Evolutionary conservation across 2,113 vertebrate genomes (phyloP).

Genomic region (Mormyrus lacerda): DNA sequence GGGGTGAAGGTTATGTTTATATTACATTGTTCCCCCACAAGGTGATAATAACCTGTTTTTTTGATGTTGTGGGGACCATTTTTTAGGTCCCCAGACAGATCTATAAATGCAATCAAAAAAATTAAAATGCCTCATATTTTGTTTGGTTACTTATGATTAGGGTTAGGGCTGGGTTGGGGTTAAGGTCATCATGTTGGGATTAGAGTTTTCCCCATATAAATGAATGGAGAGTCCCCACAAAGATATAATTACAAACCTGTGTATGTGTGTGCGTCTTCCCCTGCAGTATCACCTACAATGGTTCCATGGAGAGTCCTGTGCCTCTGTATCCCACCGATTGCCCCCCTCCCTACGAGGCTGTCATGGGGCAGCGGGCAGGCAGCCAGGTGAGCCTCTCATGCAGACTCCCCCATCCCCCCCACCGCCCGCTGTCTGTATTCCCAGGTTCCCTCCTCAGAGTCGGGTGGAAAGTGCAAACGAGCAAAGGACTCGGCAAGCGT

Average conservation of each 20-base stretch:
- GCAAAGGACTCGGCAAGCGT: neutral
- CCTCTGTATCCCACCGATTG: constrained; percentile 90
- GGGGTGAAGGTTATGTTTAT: too few species aligned
- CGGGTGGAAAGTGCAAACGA: neutral
- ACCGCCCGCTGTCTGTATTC: neutral
- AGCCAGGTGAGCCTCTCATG: constrained; percentile 69
- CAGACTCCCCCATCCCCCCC: neutral
- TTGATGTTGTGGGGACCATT: too few species aligned
- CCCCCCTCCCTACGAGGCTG: constrained; percentile 87
- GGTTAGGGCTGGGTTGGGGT: too few species aligned
- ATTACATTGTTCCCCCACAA: too few species aligned
- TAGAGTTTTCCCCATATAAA: too few species aligned
- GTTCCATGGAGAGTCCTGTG: constrained; percentile 92
- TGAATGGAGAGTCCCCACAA: too few species aligned
- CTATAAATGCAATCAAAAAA: too few species aligned
- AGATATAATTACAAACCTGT: constrained; percentile 6
- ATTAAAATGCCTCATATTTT: too few species aligned
- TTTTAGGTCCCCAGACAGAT: too few species aligned
- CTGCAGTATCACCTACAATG: constrained; percentile 88
- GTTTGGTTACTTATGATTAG: too few species aligned
- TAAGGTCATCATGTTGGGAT: too few species aligned
- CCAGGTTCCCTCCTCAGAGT: neutral
- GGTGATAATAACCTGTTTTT: too few species aligned
- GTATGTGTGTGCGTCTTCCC: constrained; percentile 16
- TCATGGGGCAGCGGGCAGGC: constrained; percentile 81